Conservation (phyloP, 2,113 vertebrate genomes). For the Melanerpes aurifrons region DNA sequence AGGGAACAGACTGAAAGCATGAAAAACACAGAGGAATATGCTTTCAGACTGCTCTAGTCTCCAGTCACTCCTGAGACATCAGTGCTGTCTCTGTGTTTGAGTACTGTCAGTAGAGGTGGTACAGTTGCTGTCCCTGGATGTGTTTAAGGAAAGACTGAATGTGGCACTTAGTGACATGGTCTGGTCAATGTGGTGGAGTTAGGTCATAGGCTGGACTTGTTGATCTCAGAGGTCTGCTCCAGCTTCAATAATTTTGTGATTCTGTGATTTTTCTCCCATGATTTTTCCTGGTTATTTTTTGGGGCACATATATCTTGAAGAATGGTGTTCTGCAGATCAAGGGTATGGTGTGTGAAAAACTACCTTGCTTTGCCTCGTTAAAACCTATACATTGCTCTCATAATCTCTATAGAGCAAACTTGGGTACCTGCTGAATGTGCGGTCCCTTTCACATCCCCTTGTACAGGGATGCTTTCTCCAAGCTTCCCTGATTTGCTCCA, state of each 20-base stretch:
- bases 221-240: no score
- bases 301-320: neutral
- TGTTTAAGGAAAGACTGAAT: no score
- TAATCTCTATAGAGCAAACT: neutral
- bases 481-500: neutral
- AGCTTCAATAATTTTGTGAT: no score
- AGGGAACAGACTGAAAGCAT: neutral
- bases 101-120: no score
- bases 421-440: rapidly evolving
- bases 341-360: neutral
- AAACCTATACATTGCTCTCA: neutral
- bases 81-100: neutral
- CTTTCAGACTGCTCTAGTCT: neutral
- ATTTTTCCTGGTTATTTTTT: neutral
- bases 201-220: no score
- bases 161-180: no score
- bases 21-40: neutral
- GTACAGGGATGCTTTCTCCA: neutral
- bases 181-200: no score
- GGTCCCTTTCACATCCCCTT: neutral
- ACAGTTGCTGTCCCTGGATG: no score
- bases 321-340: neutral
- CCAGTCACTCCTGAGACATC: neutral
- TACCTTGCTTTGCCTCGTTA: neutral
- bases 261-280: neutral